Conservation (phyloP, 2,888 invertebrate species). For the Dicycla oo region DNA sequence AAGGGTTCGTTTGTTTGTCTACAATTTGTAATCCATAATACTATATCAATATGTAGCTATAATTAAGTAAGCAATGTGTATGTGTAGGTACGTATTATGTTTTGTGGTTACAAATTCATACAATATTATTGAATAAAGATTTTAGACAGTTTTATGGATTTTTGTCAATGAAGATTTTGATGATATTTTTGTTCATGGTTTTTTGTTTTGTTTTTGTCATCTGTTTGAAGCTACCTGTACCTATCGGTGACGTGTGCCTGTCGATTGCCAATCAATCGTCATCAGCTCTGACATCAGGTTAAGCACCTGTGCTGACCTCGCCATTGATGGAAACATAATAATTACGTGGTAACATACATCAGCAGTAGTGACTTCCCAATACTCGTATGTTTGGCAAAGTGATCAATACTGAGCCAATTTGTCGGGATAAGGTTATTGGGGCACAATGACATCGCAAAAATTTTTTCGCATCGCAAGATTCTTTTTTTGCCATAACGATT, state of each 20-base stretch:
- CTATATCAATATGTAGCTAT: too few species aligned
- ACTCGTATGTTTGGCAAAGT: slow-evolving; percentile 4
- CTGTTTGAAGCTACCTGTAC: not conserved
- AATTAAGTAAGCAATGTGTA: too few species aligned
- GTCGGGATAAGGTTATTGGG: not conserved
- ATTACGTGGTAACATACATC: slow-evolving; percentile 19
- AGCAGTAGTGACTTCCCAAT: slow-evolving; percentile 2
- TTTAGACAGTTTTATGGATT: too few species aligned
- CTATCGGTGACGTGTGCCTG: slow-evolving; percentile 24
- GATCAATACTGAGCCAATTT: not conserved
- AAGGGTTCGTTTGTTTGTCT: too few species aligned
- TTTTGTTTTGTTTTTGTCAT: too few species aligned
- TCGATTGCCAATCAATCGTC: slow-evolving; percentile 56
- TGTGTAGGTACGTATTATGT: too few species aligned
- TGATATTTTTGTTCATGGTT: too few species aligned
- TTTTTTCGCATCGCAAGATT: too few species aligned
- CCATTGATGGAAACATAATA: slow-evolving; percentile 41
- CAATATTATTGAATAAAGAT: too few species aligned
- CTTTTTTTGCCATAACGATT: not conserved
- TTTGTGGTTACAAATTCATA: too few species aligned
- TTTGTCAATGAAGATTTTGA: too few species aligned
- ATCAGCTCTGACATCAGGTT: slow-evolving; percentile 45
- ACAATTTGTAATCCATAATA: too few species aligned
- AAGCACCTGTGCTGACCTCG: slow-evolving; percentile 49
- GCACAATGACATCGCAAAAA: not conserved